A percentile compares a stretch with the other conserved stretches of the same genome.
These are phyloP conservation scores for Morone chrysops DNA, from an alignment of 2,113 vertebrate genomes.

Conservation along the genomic window DNA sequence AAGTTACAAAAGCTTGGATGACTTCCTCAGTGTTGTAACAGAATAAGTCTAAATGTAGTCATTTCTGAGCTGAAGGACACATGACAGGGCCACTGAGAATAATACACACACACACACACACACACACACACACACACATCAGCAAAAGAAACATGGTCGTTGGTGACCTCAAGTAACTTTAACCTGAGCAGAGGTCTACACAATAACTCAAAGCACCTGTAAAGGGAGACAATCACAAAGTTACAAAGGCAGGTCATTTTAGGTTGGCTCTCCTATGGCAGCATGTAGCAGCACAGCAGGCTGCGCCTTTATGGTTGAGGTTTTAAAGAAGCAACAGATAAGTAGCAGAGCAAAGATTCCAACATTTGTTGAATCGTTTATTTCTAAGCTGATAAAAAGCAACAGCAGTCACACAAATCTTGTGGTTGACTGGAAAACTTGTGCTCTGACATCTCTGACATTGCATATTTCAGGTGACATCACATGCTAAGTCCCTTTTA, in stretches of 20 bases:
- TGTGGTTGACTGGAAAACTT: neutral
- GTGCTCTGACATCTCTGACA: neutral
- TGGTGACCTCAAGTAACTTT: neutral
- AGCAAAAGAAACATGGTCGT: too few relatives aligned
- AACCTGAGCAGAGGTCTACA: neutral
- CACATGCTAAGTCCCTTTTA: neutral
- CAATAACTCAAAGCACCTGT: conserved; percentile 9
- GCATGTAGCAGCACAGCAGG: neutral
- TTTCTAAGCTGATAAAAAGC: neutral
- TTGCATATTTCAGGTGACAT: neutral
- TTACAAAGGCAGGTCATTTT: neutral
- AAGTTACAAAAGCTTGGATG: neutral
- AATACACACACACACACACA: too few relatives aligned
- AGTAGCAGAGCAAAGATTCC: neutral
- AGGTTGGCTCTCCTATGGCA: neutral
- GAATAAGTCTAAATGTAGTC: neutral
- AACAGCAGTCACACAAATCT: neutral
- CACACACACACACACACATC: too few relatives aligned
- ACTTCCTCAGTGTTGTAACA: neutral
- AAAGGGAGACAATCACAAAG: neutral
- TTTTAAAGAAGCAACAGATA: neutral
- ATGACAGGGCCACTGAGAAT: neutral
- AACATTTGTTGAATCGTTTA: neutral
- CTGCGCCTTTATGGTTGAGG: neutral
- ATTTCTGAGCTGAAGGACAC: neutral